phyloP scores from a whole-genome alignment of 2,888 invertebrate genomes.

The Lasioglossum zephyrum region DNA sequence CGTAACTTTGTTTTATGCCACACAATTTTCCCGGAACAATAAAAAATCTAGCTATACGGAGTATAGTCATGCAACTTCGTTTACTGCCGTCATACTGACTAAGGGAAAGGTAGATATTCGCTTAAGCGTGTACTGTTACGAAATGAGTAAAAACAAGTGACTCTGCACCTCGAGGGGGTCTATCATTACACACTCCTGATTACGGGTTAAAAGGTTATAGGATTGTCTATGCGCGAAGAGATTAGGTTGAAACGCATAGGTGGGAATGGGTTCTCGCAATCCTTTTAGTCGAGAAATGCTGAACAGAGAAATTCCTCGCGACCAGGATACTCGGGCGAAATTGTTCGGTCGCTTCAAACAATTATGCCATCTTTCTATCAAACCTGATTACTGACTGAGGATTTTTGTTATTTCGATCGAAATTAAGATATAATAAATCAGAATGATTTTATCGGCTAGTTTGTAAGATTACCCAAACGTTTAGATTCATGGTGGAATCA shows the following conservation, averaged over 20 bases:
- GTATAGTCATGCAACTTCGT: neutral
- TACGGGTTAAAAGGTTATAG: neutral
- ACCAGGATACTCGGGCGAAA: neutral
- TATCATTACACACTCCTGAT: neutral
- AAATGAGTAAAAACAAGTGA: neutral
- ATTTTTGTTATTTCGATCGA: no score
- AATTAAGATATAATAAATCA: no score
- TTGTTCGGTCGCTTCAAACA: neutral
- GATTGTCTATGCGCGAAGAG: neutral
- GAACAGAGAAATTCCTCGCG: neutral
- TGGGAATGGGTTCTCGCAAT: neutral
- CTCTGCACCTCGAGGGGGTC: neutral
- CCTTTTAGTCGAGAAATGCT: neutral
- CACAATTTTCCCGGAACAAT: no score
- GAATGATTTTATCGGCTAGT: no score
- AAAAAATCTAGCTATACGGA: neutral
- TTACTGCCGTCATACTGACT: neutral
- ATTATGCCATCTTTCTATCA: neutral
- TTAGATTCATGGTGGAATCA: no score
- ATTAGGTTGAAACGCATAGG: neutral
- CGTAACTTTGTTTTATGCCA: no score
- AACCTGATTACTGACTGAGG: no score
- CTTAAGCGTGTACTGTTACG: neutral
- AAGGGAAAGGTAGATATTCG: neutral
- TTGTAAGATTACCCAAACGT: no score